Conservation (phyloP, 2,113 vertebrate species). For the Proterorhinus semilunaris region DNA sequence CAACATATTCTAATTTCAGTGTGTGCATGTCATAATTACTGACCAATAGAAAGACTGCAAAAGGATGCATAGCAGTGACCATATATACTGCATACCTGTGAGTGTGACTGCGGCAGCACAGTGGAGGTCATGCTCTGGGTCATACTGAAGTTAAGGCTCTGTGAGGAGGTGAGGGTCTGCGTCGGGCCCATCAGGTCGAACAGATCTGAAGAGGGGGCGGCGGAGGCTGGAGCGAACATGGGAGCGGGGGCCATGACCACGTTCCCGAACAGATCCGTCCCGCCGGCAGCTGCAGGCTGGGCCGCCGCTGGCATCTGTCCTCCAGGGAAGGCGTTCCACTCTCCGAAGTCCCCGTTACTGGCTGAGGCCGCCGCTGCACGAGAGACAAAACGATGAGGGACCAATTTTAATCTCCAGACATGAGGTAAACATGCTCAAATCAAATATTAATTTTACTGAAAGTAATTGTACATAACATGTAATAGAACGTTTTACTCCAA, state of each 20-base stretch:
- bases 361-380: slow-evolving; percentile 71
- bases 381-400: not conserved
- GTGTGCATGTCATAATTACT: too few species aligned
- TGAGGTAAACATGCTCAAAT: too few species aligned
- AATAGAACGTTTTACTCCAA: too few species aligned
- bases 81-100: slow-evolving; percentile 78
- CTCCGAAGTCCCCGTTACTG: slow-evolving; percentile 91
- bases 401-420: too few species aligned
- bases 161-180: slow-evolving; percentile 85
- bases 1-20: too few species aligned
- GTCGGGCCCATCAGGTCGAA: slow-evolving; percentile 90
- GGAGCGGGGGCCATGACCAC: slow-evolving; percentile 66
- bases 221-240: slow-evolving; percentile 30
- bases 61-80: slow-evolving; percentile 28
- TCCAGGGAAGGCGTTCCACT: slow-evolving; percentile 94
- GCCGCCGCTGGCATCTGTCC: slow-evolving; percentile 76
- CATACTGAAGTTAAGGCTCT: slow-evolving; percentile 94
- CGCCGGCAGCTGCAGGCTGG: slow-evolving; percentile 70
- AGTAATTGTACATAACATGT: too few species aligned
- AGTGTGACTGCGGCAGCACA: slow-evolving; percentile 84
- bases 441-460: too few species aligned
- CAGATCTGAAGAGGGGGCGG: slow-evolving; percentile 79
- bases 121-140: slow-evolving; percentile 76
- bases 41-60: not conserved
- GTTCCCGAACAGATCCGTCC: slow-evolving; percentile 65